Evolutionary conservation across 1,140 invertebrate species (phyloP).

Genomic region (Nasonia giraulti): DNA sequence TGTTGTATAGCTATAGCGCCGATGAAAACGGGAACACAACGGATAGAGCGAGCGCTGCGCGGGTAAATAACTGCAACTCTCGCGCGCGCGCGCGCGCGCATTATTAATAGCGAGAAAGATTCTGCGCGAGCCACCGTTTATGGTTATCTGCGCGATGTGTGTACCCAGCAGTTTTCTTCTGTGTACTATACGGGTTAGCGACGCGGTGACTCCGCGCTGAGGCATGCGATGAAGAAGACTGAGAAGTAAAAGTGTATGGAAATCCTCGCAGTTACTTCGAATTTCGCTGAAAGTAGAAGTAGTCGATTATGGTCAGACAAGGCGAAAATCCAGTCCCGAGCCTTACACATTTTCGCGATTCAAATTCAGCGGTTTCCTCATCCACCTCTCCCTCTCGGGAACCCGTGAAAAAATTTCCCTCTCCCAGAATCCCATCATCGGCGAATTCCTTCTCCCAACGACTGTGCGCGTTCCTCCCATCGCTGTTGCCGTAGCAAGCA

Average conservation of each 20-base stretch:
- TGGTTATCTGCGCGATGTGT: not conserved
- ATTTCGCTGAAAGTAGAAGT: not conserved
- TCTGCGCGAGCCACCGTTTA: not conserved
- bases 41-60: not conserved
- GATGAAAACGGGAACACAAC: not conserved
- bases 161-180: not conserved
- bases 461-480: too few species aligned
- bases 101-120: conserved; percentile 1
- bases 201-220: too few species aligned
- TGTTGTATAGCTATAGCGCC: too few species aligned
- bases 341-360: not conserved
- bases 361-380: not conserved
- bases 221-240: too few species aligned
- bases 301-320: not conserved
- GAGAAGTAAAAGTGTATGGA: too few species aligned
- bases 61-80: not conserved
- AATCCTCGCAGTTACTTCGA: too few species aligned
- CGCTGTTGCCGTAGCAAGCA: too few species aligned
- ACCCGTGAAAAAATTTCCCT: not conserved
- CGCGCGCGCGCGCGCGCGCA: not conserved
- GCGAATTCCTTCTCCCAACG: too few species aligned
- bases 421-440: too few species aligned
- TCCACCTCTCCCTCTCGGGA: not conserved
- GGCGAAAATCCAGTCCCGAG: not conserved
- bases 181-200: too few species aligned